Evolutionary conservation across 2,888 invertebrate genomes (phyloP).

Genomic region (Agrotis puta): DNA sequence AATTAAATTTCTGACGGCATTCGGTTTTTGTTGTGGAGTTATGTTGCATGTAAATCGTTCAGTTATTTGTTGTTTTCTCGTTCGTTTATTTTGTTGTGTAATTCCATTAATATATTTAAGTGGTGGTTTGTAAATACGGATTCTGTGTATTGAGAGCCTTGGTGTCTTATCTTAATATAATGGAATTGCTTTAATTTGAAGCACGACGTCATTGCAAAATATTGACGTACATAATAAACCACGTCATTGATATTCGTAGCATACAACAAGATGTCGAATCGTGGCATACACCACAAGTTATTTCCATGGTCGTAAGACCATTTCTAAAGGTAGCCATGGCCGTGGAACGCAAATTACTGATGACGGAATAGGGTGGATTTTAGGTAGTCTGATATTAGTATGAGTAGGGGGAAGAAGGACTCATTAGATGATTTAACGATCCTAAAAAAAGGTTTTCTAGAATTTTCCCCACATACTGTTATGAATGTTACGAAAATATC

Average conservation of each 20-base stretch:
- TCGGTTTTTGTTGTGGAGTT: constrained; percentile 58
- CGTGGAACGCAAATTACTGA: too few relatives aligned
- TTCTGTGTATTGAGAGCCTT: background rate
- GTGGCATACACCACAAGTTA: background rate
- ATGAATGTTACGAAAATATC: too few relatives aligned
- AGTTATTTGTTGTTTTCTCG: constrained; percentile 46
- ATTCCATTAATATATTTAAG: constrained; percentile 25
- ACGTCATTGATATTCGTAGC: background rate
- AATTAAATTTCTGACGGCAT: constrained; percentile 64
- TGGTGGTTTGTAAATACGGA: constrained; percentile 7
- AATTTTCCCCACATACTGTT: too few relatives aligned
- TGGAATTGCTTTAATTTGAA: background rate
- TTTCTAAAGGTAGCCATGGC: too few relatives aligned
- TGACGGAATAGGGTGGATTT: too few relatives aligned
- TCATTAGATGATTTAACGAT: too few relatives aligned
- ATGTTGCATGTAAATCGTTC: constrained; percentile 53
- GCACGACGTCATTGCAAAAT: background rate
- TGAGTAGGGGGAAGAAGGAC: too few relatives aligned
- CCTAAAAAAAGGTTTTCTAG: too few relatives aligned
- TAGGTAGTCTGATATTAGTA: too few relatives aligned
- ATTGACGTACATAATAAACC: background rate
- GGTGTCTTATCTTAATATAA: background rate
- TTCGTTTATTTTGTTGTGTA: constrained; percentile 40
- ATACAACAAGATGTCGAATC: background rate
- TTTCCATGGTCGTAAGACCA: too few relatives aligned